phyloP scores from a whole-genome alignment of 2,113 vertebrate genomes.

The Clarias magur region DNA sequence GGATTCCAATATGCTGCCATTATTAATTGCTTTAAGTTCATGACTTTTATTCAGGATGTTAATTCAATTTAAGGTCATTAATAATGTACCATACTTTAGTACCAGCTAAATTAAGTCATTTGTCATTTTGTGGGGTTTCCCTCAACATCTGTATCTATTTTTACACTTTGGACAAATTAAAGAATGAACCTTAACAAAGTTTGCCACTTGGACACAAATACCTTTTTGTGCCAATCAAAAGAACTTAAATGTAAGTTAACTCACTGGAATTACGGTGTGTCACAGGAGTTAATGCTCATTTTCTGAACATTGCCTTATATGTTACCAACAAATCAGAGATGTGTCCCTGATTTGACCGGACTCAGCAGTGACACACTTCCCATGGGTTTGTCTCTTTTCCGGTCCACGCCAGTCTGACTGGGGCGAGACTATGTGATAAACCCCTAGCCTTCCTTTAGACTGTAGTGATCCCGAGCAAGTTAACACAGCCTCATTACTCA shows the following conservation, averaged over 20 bases:
- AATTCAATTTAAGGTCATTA: neutral
- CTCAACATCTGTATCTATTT: neutral
- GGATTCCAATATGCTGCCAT: neutral
- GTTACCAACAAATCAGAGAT: slow-evolving; percentile 51
- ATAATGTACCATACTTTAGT: no score
- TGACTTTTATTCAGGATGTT: neutral
- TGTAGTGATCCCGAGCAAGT: slow-evolving; percentile 68
- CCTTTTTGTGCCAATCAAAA: neutral
- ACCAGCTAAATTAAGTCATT: neutral
- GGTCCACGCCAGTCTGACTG: slow-evolving; percentile 53
- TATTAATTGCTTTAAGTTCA: neutral
- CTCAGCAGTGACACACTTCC: slow-evolving; percentile 63
- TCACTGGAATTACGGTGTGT: neutral
- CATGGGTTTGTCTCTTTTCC: slow-evolving; percentile 63
- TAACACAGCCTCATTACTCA: slow-evolving; percentile 72
- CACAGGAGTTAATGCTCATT: neutral
- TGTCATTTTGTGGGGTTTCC: neutral
- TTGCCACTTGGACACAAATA: neutral
- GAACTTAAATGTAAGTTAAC: neutral
- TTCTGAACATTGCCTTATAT: slow-evolving; percentile 59
- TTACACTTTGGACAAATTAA: neutral
- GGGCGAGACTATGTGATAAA: slow-evolving; percentile 69
- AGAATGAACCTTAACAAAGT: neutral
- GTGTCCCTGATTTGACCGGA: slow-evolving; percentile 58
- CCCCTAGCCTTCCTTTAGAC: slow-evolving; percentile 57